Percentiles rank a stretch among this genome's conserved stretches.
Conservation (phyloP, 2,113 vertebrate species). For the Prietella phreatophila region DNA sequence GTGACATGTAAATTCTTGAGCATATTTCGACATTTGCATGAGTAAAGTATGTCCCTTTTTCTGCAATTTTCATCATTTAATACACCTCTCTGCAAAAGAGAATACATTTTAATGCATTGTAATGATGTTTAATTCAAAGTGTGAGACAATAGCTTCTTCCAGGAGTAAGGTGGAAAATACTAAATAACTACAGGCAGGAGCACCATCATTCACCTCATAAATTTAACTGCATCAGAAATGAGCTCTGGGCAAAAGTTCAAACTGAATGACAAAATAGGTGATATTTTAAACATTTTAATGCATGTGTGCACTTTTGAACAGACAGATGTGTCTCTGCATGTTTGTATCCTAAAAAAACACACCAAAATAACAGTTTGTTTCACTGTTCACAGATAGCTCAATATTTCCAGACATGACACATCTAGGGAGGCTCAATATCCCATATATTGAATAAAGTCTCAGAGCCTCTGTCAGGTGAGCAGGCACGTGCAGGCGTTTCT, state of each 20-base stretch:
- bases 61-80: background rate
- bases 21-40: slow-evolving; percentile 2
- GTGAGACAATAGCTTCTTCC: slow-evolving; percentile 22
- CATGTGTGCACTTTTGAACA: slow-evolving; percentile 13
- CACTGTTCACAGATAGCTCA: slow-evolving; percentile 19
- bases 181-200: slow-evolving; percentile 33
- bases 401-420: slow-evolving; percentile 12
- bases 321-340: slow-evolving; percentile 21
- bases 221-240: slow-evolving; percentile 38
- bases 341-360: background rate
- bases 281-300: slow-evolving; percentile 35
- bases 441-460: slow-evolving; percentile 8
- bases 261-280: slow-evolving; percentile 18
- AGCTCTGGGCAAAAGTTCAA: slow-evolving; percentile 23
- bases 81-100: slow-evolving; percentile 5
- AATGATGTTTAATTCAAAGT: slow-evolving; percentile 24
- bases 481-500: slow-evolving; percentile 25
- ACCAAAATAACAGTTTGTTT: background rate
- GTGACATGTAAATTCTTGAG: slow-evolving; percentile 12
- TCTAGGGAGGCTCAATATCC: slow-evolving; percentile 22
- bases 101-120: slow-evolving; percentile 33
- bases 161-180: slow-evolving; percentile 19
- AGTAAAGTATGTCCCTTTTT: background rate
- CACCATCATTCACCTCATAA: slow-evolving; percentile 26
- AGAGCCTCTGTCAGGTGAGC: slow-evolving; percentile 27